Percentiles rank a stretch among this genome's conserved stretches.
Evolutionary conservation across 1,140 invertebrate species (phyloP).

Genomic region (Trichonephila clavipes): DNA sequence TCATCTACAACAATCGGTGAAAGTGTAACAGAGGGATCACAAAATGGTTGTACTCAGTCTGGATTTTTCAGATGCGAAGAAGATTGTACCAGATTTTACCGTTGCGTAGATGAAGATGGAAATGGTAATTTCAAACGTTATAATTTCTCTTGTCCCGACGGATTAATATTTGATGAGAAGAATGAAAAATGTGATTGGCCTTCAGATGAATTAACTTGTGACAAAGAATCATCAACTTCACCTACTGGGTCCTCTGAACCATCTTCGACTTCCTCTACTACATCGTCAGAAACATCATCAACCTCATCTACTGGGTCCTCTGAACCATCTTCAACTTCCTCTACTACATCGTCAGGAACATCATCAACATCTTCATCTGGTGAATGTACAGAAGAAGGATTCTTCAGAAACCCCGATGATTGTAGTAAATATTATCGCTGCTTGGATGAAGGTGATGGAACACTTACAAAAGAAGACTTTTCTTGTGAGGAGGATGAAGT

Average conservation of each 20-base stretch:
- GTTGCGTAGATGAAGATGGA: slow-evolving; percentile 84
- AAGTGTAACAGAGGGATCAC: neutral
- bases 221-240: neutral
- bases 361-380: neutral
- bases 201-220: slow-evolving; percentile 50
- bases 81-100: slow-evolving; percentile 82
- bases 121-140: slow-evolving; percentile 79
- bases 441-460: slow-evolving; percentile 84
- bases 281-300: slow-evolving; percentile 15
- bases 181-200: slow-evolving; percentile 74
- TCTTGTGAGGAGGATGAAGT: slow-evolving; percentile 73
- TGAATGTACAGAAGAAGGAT: slow-evolving; percentile 80
- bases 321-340: neutral
- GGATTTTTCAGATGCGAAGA: slow-evolving; percentile 86
- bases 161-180: slow-evolving; percentile 80
- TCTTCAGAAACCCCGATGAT: slow-evolving; percentile 84
- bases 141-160: slow-evolving; percentile 75
- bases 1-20: slow-evolving; percentile 71
- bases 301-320: neutral
- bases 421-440: slow-evolving; percentile 90
- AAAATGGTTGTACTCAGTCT: slow-evolving; percentile 81
- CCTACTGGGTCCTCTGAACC: neutral
- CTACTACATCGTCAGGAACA: slow-evolving; percentile 18
- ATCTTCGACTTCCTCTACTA: neutral
- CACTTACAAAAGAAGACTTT: slow-evolving; percentile 78